Conservation (phyloP, 2,113 vertebrate species). For the Ctenomys sociabilis region DNA sequence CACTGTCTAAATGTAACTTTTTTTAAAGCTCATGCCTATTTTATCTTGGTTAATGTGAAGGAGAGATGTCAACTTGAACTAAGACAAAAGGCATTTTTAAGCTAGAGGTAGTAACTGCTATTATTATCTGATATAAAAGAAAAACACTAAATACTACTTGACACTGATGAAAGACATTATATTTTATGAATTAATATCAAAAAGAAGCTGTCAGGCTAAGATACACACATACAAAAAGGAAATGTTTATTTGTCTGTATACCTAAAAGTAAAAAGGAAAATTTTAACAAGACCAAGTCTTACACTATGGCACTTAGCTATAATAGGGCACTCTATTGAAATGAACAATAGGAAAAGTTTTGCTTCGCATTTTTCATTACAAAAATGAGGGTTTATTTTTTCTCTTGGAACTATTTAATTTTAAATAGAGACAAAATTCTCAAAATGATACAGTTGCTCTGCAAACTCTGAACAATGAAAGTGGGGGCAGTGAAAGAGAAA, state of each 20-base stretch:
- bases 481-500: conserved; percentile 75
- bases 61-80: background rate
- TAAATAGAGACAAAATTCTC: conserved; percentile 73
- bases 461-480: conserved; percentile 77
- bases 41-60: background rate
- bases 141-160: conserved; percentile 12
- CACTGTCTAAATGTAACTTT: background rate
- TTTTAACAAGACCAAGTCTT: background rate
- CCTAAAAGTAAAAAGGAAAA: conserved; percentile 37
- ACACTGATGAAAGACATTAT: background rate
- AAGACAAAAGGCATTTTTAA: conserved; percentile 2
- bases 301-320: background rate
- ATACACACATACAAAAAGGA: background rate
- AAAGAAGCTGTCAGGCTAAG: background rate
- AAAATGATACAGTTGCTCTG: conserved; percentile 63
- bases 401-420: conserved; percentile 68
- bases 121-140: background rate
- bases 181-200: conserved; percentile 42
- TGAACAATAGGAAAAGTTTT: conserved; percentile 58
- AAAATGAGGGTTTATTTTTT: background rate
- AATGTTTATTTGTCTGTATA: background rate
- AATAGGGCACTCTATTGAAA: background rate
- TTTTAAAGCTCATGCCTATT: conserved; percentile 13
- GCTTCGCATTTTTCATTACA: conserved; percentile 10
- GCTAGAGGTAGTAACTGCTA: background rate